These are phyloP conservation scores for Parazoanthus swiftii DNA, from an alignment of 92 coral and sea anemone species.

Conservation along the genomic window DNA sequence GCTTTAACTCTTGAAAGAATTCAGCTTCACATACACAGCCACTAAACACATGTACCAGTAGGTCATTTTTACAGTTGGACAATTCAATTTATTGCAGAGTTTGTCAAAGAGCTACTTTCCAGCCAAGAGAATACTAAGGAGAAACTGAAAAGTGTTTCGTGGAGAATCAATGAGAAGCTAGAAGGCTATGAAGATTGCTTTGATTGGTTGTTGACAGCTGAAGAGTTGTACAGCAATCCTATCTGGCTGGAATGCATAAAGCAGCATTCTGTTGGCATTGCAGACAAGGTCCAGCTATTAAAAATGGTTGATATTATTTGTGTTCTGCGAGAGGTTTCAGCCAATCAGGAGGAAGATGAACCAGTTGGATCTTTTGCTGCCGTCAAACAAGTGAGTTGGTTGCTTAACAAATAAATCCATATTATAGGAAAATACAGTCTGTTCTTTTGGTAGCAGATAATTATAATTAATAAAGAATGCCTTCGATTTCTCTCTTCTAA, in stretches of 20 bases:
- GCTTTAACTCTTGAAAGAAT: neutral
- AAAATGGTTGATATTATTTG: slow-evolving; percentile 79
- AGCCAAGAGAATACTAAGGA: slow-evolving; percentile 52
- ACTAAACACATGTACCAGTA: too few relatives aligned
- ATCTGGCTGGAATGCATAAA: slow-evolving; percentile 71
- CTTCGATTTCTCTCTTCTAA: too few relatives aligned
- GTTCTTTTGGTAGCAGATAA: too few relatives aligned
- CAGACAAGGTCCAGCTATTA: slow-evolving; percentile 48
- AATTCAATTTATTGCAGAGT: slow-evolving; percentile 32
- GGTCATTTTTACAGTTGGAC: neutral
- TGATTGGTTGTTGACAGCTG: slow-evolving; percentile 78
- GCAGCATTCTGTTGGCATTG: slow-evolving; percentile 49
- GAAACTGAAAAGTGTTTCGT: slow-evolving; percentile 50
- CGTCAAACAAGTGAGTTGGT: slow-evolving; percentile 11
- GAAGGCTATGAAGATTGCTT: slow-evolving; percentile 74
- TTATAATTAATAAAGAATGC: too few relatives aligned
- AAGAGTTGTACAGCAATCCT: slow-evolving; percentile 62
- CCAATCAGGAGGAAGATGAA: slow-evolving; percentile 15
- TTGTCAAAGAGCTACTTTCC: slow-evolving; percentile 51
- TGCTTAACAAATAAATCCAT: neutral
- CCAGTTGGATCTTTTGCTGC: neutral
- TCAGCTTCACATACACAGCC: neutral
- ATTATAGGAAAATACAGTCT: too few relatives aligned
- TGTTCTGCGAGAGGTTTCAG: slow-evolving; percentile 59
- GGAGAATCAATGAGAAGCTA: slow-evolving; percentile 59